Conservation (phyloP, 1,140 invertebrate species). For the Bicyclus anynana region DNA sequence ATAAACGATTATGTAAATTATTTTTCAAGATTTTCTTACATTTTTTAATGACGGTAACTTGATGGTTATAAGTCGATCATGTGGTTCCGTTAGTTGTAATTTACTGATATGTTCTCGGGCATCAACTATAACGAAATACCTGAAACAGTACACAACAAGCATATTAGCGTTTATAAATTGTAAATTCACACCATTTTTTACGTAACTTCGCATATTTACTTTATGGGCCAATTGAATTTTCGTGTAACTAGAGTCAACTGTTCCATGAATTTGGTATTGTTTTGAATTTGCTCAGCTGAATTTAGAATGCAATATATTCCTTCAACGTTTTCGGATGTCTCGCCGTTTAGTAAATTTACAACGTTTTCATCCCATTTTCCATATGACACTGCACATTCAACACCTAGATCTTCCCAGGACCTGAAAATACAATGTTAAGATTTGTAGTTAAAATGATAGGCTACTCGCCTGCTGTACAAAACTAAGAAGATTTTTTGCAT, state of each 20-base stretch:
- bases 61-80: not conserved
- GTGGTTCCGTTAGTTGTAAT: not conserved
- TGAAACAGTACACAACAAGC: too few species aligned
- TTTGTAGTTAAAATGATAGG: too few species aligned
- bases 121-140: conserved; percentile 32
- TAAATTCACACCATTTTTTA: too few species aligned
- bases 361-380: not conserved
- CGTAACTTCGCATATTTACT: too few species aligned
- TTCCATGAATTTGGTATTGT: conserved; percentile 1
- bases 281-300: not conserved
- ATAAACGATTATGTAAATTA: too few species aligned
- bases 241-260: not conserved
- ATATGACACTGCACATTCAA: not conserved
- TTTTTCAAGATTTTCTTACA: too few species aligned
- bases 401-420: conserved; percentile 9
- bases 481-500: too few species aligned
- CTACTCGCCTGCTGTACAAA: not conserved
- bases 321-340: not conserved
- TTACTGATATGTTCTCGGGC: not conserved
- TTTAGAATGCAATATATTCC: conserved; percentile 16
- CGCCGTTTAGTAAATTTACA: conserved; percentile 1
- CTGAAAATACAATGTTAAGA: not conserved
- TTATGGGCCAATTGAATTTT: not conserved
- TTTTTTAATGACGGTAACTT: not conserved
- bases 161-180: too few species aligned